Conservation (phyloP, 2,888 invertebrate species). For the Polylopha cassiicola region DNA sequence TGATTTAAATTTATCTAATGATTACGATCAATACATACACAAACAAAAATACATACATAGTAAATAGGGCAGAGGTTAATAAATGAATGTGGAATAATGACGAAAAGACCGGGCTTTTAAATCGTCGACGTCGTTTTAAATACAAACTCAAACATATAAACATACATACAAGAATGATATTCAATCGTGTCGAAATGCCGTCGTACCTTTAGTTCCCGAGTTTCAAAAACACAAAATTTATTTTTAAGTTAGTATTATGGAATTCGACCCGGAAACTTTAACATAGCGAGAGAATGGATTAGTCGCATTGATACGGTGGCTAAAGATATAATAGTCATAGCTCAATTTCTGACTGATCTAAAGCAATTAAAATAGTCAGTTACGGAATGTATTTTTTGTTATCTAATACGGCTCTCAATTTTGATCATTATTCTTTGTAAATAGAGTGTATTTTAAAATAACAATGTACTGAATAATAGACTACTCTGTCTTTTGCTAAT, state of each 20-base stretch:
- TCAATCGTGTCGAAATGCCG: too few relatives aligned
- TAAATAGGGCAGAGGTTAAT: too few relatives aligned
- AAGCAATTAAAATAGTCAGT: constrained; percentile 13
- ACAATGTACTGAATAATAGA: background rate
- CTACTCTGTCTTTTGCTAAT: background rate
- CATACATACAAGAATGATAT: too few relatives aligned
- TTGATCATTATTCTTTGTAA: background rate
- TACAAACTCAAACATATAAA: too few relatives aligned
- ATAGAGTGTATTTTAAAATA: background rate
- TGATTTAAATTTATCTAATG: background rate
- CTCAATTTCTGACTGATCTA: constrained; percentile 2
- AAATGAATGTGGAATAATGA: too few relatives aligned
- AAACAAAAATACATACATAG: too few relatives aligned
- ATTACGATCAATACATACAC: background rate
- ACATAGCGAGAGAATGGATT: constrained; percentile 16
- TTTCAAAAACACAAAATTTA: too few relatives aligned
- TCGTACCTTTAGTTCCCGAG: too few relatives aligned
- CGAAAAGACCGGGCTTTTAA: too few relatives aligned
- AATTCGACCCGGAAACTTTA: too few relatives aligned
- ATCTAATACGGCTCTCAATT: background rate
- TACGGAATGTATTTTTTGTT: constrained; percentile 16
- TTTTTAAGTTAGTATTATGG: too few relatives aligned
- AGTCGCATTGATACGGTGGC: constrained; percentile 8
- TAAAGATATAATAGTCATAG: constrained; percentile 14
- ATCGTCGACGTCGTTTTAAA: too few relatives aligned